These are phyloP conservation scores for Geopemphigus sp. DNA, from an alignment of 1,140 invertebrate genomes.

Conservation along the genomic window DNA sequence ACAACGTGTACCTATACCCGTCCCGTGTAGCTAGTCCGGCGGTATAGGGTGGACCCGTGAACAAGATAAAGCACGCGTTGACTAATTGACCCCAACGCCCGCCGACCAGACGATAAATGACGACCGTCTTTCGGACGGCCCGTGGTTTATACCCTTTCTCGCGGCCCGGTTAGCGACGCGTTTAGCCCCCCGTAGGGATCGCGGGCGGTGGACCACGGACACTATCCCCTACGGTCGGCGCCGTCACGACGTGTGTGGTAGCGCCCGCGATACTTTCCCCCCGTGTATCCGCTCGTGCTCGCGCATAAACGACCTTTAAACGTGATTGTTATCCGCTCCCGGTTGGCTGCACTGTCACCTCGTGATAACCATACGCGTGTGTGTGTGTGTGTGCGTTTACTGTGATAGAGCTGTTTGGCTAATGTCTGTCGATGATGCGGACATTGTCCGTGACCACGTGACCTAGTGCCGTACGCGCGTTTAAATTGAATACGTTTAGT, in stretches of 20 bases:
- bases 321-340: background rate
- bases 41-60: background rate
- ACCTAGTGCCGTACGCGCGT: no score
- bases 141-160: constrained; percentile 5
- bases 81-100: constrained; percentile 43
- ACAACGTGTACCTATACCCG: no score
- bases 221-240: background rate
- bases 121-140: constrained; percentile 29
- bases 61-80: constrained; percentile 48
- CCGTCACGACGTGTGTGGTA: background rate
- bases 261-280: no score
- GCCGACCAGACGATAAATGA: constrained; percentile 26
- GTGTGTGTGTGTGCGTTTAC: no score
- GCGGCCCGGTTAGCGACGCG: background rate
- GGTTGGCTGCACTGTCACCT: background rate
- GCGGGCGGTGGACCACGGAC: constrained; percentile 1
- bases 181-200: constrained; percentile 4
- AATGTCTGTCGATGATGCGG: no score
- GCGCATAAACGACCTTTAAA: constrained; percentile 34
- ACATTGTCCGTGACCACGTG: no score
- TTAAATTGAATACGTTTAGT: no score
- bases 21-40: background rate
- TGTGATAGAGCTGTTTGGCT: no score
- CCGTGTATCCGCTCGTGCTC: background rate
- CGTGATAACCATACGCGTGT: background rate